Conservation (phyloP, 2,113 vertebrate species). For the Drymodes brunneopygia region DNA sequence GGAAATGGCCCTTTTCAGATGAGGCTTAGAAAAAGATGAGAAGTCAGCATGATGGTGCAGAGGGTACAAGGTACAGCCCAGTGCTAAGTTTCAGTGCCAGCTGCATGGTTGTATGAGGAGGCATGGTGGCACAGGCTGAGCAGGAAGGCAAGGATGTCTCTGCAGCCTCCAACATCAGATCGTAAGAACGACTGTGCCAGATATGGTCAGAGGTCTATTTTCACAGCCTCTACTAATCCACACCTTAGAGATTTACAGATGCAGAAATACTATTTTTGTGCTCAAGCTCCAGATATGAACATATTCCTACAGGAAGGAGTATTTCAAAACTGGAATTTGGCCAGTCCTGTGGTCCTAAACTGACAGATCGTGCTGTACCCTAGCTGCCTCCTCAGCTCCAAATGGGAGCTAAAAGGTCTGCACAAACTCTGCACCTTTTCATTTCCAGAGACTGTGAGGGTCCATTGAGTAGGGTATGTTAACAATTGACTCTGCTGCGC, state of each 20-base stretch:
- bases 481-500: not conserved
- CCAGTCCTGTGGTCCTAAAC: not conserved
- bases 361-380: not conserved
- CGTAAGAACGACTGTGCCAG: not conserved
- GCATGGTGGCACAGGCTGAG: not conserved
- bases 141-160: not conserved
- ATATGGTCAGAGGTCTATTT: not conserved
- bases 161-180: not conserved
- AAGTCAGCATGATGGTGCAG: not conserved
- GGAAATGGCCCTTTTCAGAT: not conserved
- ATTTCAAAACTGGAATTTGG: not conserved
- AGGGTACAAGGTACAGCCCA: rapidly evolving
- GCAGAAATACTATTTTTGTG: not conserved
- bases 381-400: not conserved
- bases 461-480: not conserved
- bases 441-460: not conserved
- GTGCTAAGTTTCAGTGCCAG: not conserved
- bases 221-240: not conserved
- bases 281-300: not conserved
- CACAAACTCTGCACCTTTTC: not conserved
- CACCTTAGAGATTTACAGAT: not conserved
- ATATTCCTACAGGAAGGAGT: not conserved
- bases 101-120: not conserved
- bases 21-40: not conserved
- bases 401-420: not conserved